A percentile compares a stretch with the other conserved stretches of the same genome.
Conservation (phyloP, 1,140 invertebrate species). For the Sycophila sp. region DNA sequence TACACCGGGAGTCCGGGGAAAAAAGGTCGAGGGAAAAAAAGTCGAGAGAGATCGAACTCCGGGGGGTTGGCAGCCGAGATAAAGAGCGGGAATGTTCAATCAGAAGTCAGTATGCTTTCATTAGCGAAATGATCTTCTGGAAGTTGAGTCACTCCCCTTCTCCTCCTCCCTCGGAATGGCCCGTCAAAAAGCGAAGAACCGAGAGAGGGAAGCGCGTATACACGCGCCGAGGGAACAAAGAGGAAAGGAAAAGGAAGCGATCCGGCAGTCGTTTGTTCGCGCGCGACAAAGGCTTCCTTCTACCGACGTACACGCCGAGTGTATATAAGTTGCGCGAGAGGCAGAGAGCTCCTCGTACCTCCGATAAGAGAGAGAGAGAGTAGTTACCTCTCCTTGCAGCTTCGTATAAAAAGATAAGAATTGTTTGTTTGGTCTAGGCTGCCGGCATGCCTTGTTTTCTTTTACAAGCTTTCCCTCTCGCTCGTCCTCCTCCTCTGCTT, state of each 20-base stretch:
- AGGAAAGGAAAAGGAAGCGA: conserved; percentile 3
- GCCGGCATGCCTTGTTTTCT: conserved; percentile 11
- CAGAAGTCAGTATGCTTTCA: conserved; percentile 7
- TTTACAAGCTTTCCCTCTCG: neutral
- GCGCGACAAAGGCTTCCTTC: conserved; percentile 35
- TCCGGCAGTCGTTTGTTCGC: conserved; percentile 30
- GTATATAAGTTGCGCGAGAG: conserved; percentile 38
- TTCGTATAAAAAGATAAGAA: conserved; percentile 51
- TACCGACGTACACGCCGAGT: neutral
- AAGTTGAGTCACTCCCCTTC: conserved; percentile 21
- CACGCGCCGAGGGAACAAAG: neutral
- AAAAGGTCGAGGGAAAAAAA: conserved; percentile 1
- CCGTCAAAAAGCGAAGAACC: conserved; percentile 9
- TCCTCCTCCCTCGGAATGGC: neutral
- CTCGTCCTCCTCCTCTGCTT: neutral
- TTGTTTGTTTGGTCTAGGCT: conserved; percentile 54
- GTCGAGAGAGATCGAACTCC: conserved; percentile 1
- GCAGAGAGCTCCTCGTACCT: conserved; percentile 36
- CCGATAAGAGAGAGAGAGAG: conserved; percentile 48
- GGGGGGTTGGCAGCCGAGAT: neutral
- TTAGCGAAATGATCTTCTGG: conserved; percentile 29
- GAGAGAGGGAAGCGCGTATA: neutral
- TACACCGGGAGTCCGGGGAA: neutral
- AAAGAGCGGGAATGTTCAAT: conserved; percentile 33
- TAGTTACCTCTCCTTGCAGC: conserved; percentile 13